Evolutionary conservation across 2,113 vertebrate species (phyloP), one percentile per base, ranked within the genome.

Genomic region (Leucopsar rothschildi): DNA sequence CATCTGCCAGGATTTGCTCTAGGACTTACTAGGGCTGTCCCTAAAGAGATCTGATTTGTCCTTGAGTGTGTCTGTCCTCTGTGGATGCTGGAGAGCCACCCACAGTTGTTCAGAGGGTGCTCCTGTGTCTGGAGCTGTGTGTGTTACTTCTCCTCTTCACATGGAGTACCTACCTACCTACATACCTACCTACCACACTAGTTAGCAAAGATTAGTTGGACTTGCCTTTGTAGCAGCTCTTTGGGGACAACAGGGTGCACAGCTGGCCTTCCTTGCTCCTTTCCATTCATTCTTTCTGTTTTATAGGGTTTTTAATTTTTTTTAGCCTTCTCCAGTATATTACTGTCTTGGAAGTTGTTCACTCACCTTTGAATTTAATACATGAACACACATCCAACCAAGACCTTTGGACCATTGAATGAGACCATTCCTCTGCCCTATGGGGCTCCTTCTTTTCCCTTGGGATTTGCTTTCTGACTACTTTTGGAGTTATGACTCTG

Each of bases 121-220:
- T 70, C 29, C 31, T 55, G 42, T 37, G 23, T 63, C 56, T 9
- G 2, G 37, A 63, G 64, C 52, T 40, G 4, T 0, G 0, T 29
- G 21, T 44, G 59, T 23, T 73, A 8, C 40, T 61, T 68, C 35
- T 61, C 12, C 7, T 23, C 50, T 39, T 72, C 63, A 33, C 16
- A 1, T 1, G 28, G 76, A 63, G 17, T 16, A 27, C 11, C 42
- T 12, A 24, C 12, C 45, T 9, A 12, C 15, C 47, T 23, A 68
- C 27, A 17, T 15, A 28, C 11, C 39, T 9, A 10, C 14, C 31
- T 28, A 47, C 65, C 17, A 37, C 42, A 31, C 37, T 10, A 16
- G 56, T 16, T 22, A 73, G 42, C 37, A 65, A 91, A 53, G 47
- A 31, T 23, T 13, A 45, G 22, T 14, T 53, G 50, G n/a, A 27